These are phyloP conservation scores for Myotis lucifugus DNA, from an alignment of 2,113 vertebrate genomes.

Conservation along the genomic window DNA sequence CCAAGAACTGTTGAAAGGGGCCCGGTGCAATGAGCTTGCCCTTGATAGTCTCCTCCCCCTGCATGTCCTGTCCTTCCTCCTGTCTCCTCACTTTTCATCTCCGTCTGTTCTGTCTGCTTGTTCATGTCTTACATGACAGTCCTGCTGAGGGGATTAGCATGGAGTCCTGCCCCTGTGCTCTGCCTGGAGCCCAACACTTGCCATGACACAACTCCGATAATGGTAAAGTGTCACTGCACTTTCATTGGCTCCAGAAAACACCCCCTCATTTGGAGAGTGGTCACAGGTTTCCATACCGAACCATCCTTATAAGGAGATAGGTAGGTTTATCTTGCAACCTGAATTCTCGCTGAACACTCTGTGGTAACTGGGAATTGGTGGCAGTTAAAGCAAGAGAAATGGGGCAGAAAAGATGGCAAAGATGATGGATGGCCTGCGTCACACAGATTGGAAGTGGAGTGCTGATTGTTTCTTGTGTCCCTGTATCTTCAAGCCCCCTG, in stretches of 20 bases:
- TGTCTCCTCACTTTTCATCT: no score
- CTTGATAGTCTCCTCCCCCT: no score
- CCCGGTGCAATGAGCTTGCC: background rate
- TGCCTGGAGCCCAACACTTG: background rate
- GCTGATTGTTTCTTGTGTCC: rapidly evolving
- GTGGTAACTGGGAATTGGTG: background rate
- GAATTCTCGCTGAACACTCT: background rate
- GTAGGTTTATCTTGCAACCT: background rate
- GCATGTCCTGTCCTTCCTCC: background rate
- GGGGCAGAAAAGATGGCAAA: background rate
- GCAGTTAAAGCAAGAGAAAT: background rate
- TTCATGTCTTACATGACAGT: rapidly evolving
- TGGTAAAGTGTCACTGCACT: background rate
- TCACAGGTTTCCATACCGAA: background rate
- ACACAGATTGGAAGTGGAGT: rapidly evolving
- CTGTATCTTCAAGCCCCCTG: background rate
- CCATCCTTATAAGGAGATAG: background rate
- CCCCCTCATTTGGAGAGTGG: rapidly evolving
- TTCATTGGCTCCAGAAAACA: background rate
- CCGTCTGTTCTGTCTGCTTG: rapidly evolving
- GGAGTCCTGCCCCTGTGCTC: background rate
- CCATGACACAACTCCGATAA: rapidly evolving
- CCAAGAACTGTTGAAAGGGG: background rate
- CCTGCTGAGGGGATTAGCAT: background rate
- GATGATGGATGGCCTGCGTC: background rate